Evolutionary conservation across 2,797 vertebrate species (phyloP).

Genomic region (Hyperoplus lanceolatus): DNA sequence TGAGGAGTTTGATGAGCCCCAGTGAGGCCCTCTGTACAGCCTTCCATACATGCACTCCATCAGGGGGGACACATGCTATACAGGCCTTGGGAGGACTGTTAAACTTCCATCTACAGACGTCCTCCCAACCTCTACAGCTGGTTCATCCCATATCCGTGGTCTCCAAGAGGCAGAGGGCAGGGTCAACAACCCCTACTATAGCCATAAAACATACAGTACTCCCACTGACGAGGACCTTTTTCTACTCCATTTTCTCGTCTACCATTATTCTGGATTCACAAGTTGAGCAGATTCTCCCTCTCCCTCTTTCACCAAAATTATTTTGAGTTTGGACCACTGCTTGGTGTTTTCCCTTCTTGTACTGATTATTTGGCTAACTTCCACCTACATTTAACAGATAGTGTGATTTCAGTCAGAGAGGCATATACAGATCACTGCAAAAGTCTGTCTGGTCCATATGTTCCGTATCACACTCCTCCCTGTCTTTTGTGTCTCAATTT

Average conservation of each 20-base stretch:
- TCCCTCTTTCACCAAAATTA: slow-evolving; percentile 25
- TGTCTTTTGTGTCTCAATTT: slow-evolving; percentile 11
- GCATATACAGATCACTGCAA: slow-evolving; percentile 30
- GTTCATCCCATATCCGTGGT: slow-evolving; percentile 53
- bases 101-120: slow-evolving; percentile 72
- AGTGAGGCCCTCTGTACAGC: slow-evolving; percentile 46
- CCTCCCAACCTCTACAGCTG: slow-evolving; percentile 71
- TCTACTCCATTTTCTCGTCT: slow-evolving; percentile 27
- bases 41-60: slow-evolving; percentile 53
- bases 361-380: slow-evolving; percentile 24
- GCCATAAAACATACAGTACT: slow-evolving; percentile 71
- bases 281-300: slow-evolving; percentile 35
- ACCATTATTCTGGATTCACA: slow-evolving; percentile 34
- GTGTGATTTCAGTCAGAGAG: slow-evolving; percentile 37
- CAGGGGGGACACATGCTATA: slow-evolving; percentile 48
- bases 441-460: slow-evolving; percentile 49
- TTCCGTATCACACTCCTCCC: slow-evolving; percentile 49
- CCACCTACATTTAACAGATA: slow-evolving; percentile 14
- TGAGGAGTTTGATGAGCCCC: slow-evolving; percentile 71
- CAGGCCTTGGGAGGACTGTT: slow-evolving; percentile 67
- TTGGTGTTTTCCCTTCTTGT: slow-evolving; percentile 7
- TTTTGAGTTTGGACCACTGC: slow-evolving; percentile 23
- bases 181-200: slow-evolving; percentile 51
- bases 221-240: slow-evolving; percentile 46
- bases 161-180: slow-evolving; percentile 55